These are phyloP conservation scores for Cherax destructor DNA, from an alignment of 1,140 invertebrate species.

Conservation along the genomic window DNA sequence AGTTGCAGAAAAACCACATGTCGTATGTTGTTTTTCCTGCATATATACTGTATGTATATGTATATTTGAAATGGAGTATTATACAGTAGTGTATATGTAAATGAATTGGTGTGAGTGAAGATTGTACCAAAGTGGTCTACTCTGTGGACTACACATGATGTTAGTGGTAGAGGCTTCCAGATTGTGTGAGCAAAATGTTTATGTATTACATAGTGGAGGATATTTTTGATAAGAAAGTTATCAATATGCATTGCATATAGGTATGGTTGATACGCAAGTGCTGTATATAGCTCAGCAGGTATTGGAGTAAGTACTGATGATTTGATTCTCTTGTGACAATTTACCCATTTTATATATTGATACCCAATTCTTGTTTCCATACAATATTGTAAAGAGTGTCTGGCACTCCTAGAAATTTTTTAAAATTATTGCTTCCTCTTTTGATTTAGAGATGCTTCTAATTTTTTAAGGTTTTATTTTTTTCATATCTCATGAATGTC, in stretches of 20 bases:
- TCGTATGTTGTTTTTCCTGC: too few relatives aligned
- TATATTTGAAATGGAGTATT: not conserved
- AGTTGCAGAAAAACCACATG: too few relatives aligned
- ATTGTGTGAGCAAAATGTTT: not conserved
- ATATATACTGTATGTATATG: too few relatives aligned
- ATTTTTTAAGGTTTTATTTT: too few relatives aligned
- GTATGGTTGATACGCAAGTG: not conserved
- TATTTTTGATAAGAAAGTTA: slow-evolving; percentile 6
- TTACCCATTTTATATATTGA: not conserved
- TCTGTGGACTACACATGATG: not conserved
- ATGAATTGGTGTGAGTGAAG: not conserved
- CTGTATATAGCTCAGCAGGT: not conserved
- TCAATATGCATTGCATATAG: not conserved
- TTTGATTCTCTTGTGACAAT: not conserved
- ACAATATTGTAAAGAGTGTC: not conserved
- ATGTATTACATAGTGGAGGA: slow-evolving; percentile 4
- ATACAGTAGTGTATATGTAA: not conserved
- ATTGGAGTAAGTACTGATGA: not conserved
- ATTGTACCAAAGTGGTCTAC: not conserved
- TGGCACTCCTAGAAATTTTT: not conserved
- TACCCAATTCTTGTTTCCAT: not conserved
- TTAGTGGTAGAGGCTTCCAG: not conserved
- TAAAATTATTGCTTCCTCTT: not conserved
- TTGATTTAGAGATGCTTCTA: not conserved
- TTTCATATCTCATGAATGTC: too few relatives aligned